These are phyloP conservation scores for Philhelius pedissequus DNA, from an alignment of 2,888 invertebrate species.

Conservation along the genomic window DNA sequence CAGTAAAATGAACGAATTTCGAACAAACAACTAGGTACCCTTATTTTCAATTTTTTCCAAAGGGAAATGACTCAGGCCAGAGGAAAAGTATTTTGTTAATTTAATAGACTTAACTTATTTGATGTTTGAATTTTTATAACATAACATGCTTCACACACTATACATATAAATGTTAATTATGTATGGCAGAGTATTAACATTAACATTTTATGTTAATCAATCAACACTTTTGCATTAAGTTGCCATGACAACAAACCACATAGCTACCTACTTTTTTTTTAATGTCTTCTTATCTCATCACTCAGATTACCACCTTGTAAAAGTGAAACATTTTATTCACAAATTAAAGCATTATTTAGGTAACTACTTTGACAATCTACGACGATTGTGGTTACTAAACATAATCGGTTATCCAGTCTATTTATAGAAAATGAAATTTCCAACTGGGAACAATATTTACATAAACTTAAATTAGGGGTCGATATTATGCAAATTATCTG, in stretches of 20 bases:
- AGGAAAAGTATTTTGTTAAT: no score
- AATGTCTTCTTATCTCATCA: not conserved
- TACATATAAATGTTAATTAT: no score
- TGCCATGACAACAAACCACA: not conserved
- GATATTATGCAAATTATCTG: not conserved
- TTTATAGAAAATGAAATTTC: not conserved
- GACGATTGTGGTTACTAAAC: not conserved
- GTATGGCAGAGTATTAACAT: not conserved
- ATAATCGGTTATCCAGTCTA: slow-evolving; percentile 5
- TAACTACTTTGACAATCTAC: not conserved
- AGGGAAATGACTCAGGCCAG: no score
- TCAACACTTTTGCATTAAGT: not conserved
- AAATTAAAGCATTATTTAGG: not conserved
- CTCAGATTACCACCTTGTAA: not conserved
- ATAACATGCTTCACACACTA: no score
- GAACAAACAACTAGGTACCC: no score
- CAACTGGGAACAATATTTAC: not conserved
- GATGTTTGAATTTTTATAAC: no score
- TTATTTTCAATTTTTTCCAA: no score
- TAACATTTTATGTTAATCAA: not conserved
- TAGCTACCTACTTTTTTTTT: no score
- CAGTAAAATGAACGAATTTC: no score
- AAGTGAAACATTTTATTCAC: not conserved
- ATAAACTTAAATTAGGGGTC: not conserved
- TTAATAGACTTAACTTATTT: no score